phyloP scores from a whole-genome alignment of 2,797 vertebrate genomes.

The Coranthus polyacanthus region DNA sequence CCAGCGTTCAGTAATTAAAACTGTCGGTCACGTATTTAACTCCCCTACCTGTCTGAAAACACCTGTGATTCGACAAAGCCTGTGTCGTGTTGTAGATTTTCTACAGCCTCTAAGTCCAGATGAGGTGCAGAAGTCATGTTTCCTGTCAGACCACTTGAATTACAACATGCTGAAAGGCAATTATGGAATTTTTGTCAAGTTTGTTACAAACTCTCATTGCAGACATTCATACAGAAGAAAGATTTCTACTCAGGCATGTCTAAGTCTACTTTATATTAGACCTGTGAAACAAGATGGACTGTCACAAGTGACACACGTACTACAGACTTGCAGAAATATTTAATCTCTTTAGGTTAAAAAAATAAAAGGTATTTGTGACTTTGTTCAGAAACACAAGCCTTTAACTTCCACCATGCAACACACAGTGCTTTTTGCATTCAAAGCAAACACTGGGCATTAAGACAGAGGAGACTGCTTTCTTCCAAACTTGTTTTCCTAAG shows the following conservation, averaged over 20 bases:
- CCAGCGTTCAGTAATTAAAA: too few relatives aligned
- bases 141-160: too few relatives aligned
- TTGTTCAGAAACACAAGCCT: not conserved
- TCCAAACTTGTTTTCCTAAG: conserved; percentile 48
- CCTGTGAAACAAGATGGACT: conserved; percentile 13
- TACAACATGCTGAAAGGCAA: too few relatives aligned
- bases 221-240: conserved; percentile 31
- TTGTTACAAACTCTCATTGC: conserved; percentile 18
- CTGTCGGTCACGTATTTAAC: too few relatives aligned
- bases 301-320: not conserved
- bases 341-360: not conserved
- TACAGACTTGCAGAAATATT: not conserved
- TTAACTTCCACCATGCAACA: not conserved
- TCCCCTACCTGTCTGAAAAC: too few relatives aligned
- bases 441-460: conserved; percentile 19
- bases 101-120: too few relatives aligned
- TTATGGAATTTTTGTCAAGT: conserved; percentile 11
- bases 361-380: not conserved
- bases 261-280: conserved; percentile 3
- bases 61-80: too few relatives aligned
- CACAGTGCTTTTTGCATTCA: not conserved
- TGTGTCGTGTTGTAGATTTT: too few relatives aligned
- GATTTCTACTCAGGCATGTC: conserved; percentile 12
- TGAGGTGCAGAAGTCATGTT: too few relatives aligned
- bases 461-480: conserved; percentile 35